These are phyloP conservation scores for Rugalucina vietnamica DNA, from an alignment of 2,888 invertebrate genomes.

Conservation along the genomic window DNA sequence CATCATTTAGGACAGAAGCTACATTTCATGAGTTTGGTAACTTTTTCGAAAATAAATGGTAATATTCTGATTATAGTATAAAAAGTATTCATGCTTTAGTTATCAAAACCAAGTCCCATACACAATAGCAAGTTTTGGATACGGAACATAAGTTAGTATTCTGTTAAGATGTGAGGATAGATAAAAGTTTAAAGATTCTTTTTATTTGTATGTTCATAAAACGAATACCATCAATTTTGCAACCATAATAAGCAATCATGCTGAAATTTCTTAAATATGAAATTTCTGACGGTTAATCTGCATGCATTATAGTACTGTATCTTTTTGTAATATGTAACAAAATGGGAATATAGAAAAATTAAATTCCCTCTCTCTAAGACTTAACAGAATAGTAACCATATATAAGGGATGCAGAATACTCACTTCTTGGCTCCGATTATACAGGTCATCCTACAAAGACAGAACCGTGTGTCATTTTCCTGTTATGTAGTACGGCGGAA, in stretches of 20 bases:
- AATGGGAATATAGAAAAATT: too few species aligned
- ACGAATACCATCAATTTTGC: too few species aligned
- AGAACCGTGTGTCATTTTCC: constrained; percentile 49
- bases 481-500: background rate
- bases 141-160: constrained; percentile 1
- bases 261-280: too few species aligned
- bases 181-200: too few species aligned
- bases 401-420: constrained; percentile 36
- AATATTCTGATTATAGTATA: background rate
- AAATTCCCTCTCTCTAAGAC: too few species aligned
- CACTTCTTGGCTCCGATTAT: constrained; percentile 67
- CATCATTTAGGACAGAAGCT: constrained; percentile 5
- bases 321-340: too few species aligned
- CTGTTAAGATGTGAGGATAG: background rate
- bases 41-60: too few species aligned
- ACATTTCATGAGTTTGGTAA: background rate
- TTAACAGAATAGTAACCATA: constrained; percentile 23
- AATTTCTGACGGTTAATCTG: too few species aligned
- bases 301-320: too few species aligned
- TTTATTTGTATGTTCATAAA: too few species aligned
- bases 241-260: too few species aligned
- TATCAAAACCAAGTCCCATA: constrained; percentile 2
- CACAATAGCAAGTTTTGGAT: constrained; percentile 6
- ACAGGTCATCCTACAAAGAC: constrained; percentile 66
- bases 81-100: constrained; percentile 1